phyloP scores from a whole-genome alignment of 2,888 invertebrate genomes.

The Melieria picta region DNA sequence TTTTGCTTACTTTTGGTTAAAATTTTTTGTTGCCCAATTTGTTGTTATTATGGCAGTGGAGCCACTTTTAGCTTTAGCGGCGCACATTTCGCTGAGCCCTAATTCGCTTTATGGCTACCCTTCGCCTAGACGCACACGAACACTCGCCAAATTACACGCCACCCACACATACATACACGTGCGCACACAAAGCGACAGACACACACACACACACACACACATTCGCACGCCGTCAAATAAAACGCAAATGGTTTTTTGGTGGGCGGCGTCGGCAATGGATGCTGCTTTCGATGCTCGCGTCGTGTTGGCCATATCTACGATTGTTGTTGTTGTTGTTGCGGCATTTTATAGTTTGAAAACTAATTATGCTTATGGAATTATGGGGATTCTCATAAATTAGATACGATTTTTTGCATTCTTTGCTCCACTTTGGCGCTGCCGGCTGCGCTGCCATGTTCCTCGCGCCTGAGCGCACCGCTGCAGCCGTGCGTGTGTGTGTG shows the following conservation, averaged over 20 bases:
- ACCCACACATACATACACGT: too few relatives aligned
- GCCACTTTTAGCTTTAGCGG: background rate
- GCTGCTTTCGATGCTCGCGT: background rate
- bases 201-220: conserved; percentile 12
- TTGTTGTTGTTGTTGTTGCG: conserved; percentile 18
- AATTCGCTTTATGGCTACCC: too few relatives aligned
- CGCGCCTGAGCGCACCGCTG: background rate
- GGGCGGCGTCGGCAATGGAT: background rate
- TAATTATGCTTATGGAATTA: conserved; percentile 62
- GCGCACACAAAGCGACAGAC: background rate
- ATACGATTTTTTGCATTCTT: conserved; percentile 35
- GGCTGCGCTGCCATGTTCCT: conserved; percentile 4
- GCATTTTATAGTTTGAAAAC: conserved; percentile 60
- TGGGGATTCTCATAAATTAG: conserved; percentile 46
- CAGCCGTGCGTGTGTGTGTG: background rate
- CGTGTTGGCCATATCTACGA: background rate
- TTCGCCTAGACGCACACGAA: too few relatives aligned
- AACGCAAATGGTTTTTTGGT: too few relatives aligned
- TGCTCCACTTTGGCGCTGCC: conserved; percentile 9
- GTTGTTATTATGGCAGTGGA: too few relatives aligned
- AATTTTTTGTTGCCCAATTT: background rate
- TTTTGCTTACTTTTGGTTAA: background rate
- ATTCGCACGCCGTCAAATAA: background rate
- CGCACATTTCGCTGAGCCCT: background rate
- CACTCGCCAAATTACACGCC: too few relatives aligned